Percentiles rank a stretch among this genome's conserved stretches.
These are phyloP conservation scores for Rhimphoctona megacephalus DNA, from an alignment of 2,888 invertebrate genomes.

Conservation along the genomic window DNA sequence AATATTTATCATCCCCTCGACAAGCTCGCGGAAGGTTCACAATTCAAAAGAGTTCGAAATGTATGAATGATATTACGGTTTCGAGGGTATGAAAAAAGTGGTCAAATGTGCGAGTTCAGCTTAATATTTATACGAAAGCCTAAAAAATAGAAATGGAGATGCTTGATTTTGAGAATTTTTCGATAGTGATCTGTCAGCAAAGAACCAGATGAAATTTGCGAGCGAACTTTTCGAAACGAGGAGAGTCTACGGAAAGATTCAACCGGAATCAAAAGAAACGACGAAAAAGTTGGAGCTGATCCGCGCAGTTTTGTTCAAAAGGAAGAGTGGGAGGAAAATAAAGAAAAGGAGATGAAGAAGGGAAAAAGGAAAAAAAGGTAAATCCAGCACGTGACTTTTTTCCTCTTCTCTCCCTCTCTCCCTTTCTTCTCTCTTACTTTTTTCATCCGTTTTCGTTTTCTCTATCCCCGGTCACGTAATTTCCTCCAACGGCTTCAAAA, in stretches of 20 bases:
- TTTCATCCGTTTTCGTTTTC: slow-evolving; percentile 32
- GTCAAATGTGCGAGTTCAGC: background rate
- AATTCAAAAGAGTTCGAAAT: background rate
- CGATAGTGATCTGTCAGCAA: slow-evolving; percentile 37
- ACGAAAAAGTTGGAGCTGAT: slow-evolving; percentile 52
- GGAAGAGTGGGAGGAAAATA: slow-evolving; percentile 50
- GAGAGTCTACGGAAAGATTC: slow-evolving; percentile 8
- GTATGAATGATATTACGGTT: background rate
- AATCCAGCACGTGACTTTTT: slow-evolving; percentile 64
- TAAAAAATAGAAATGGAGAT: background rate
- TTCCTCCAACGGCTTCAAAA: slow-evolving; percentile 62
- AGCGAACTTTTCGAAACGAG: background rate
- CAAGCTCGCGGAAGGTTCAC: background rate
- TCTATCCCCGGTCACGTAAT: slow-evolving; percentile 66
- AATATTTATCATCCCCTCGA: slow-evolving; percentile 40
- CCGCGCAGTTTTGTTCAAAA: slow-evolving; percentile 48
- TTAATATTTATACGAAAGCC: background rate
- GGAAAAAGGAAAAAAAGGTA: slow-evolving; percentile 54
- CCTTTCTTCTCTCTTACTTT: slow-evolving; percentile 22
- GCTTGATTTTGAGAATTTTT: slow-evolving; percentile 7
- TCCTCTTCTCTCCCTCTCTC: slow-evolving; percentile 25
- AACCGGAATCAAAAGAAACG: slow-evolving; percentile 27
- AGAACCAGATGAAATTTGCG: slow-evolving; percentile 23
- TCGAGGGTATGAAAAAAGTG: background rate
- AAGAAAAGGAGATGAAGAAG: slow-evolving; percentile 47